Evolutionary conservation across 1,140 invertebrate species (phyloP), one percentile per base, ranked within the genome.

Genomic region (Panagrolaimus sp.): DNA sequence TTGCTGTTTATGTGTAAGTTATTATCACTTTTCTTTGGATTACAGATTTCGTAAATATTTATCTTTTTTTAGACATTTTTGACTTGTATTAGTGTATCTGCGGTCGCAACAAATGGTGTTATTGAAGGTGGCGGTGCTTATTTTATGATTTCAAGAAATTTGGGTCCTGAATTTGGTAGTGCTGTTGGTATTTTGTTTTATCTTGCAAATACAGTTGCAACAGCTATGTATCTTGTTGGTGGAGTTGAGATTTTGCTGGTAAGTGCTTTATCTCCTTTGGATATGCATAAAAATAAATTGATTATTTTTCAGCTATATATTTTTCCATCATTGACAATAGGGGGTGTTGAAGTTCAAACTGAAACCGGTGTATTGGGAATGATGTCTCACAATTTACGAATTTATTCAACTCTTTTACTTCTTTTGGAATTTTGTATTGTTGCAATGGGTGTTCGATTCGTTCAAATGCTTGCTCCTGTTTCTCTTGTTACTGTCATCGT

Each of bases 201-300:
- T 43, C 72, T 89, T 31, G 88, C 88, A 20, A 89, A 89, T 79
- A 87, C 87, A 20, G 84, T 89, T 14, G 88, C 87, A 61, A 86
- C 87, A n/a, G 85, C 88, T 7, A 87, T 89, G 86, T 84, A 88
- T 45, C 82, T 78, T 16, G 88, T 89, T 1, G 88, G 88, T 78
- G 93, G 95, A 25, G 91, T 98, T 38, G 96, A 99, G 87, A 98
- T 99, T 77, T 88, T 98, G 46, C 86, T 98, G 87, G 93, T 97
- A 72, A 74, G 82, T 4, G 77, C 9, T n/a, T 43, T 51, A 31
- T 38, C 23, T 25, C 11, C 68, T 71, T 48, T n/a, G n/a, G n/a
- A n/a, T n/a, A 16, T 51, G 16, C 61, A 13, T 65, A 57, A 38
- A 16, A 14, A 61, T 63, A n/a, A n/a, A n/a, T n/a, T n/a, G 16